A percentile compares a stretch with the other conserved stretches of the same genome.
These are phyloP conservation scores for Erythrocercus mccallii DNA, from an alignment of 2,113 vertebrate species.

Conservation along the genomic window DNA sequence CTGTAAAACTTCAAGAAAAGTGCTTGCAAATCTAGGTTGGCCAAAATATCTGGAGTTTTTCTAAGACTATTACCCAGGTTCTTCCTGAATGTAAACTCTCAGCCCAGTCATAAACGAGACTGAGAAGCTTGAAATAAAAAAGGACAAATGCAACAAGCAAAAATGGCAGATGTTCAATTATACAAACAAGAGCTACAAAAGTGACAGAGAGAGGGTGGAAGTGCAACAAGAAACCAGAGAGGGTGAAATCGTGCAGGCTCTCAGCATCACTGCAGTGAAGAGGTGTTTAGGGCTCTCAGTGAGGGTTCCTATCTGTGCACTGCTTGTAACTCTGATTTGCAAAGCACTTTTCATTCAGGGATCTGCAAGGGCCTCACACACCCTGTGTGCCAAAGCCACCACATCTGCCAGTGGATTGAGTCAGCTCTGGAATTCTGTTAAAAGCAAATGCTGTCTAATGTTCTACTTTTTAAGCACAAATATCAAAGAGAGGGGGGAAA, in stretches of 20 bases:
- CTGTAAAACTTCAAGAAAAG: not conserved
- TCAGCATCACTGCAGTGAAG: not conserved
- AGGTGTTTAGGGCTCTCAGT: not conserved
- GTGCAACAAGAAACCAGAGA: not conserved
- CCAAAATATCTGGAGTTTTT: not conserved
- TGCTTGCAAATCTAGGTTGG: not conserved
- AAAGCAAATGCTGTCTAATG: constrained; percentile 25
- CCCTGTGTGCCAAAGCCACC: not conserved
- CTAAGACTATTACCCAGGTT: not conserved
- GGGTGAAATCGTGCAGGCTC: not conserved
- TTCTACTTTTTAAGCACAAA: constrained; percentile 43
- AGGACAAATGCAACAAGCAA: not conserved
- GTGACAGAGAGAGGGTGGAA: not conserved
- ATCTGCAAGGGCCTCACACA: not conserved
- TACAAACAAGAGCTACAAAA: not conserved
- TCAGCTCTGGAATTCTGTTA: not conserved
- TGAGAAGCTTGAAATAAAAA: not conserved
- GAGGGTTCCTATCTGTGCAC: not conserved
- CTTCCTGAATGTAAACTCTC: not conserved
- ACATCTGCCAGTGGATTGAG: not conserved
- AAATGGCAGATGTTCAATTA: not conserved
- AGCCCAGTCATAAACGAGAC: not conserved
- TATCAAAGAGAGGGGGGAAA: constrained; percentile 23
- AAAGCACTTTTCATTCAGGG: not conserved
- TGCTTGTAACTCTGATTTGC: not conserved